A percentile compares a stretch with the other conserved stretches of the same genome.
phyloP scores from a whole-genome alignment of 2,888 invertebrate genomes.

The Hyppa rectilinea region DNA sequence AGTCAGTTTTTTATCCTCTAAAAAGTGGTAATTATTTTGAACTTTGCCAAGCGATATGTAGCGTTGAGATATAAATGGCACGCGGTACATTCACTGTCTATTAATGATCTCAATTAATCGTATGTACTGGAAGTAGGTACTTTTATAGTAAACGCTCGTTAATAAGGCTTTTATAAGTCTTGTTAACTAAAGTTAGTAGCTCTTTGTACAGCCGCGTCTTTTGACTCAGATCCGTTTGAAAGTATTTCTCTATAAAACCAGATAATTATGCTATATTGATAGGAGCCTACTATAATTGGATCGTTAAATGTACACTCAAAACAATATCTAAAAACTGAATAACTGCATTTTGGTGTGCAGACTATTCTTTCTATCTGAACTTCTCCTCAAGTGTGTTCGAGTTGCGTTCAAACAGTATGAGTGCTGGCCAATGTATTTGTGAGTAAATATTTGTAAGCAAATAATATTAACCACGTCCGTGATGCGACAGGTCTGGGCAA shows the following conservation, averaged over 20 bases:
- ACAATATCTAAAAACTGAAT: neutral
- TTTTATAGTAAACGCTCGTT: neutral
- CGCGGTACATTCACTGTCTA: neutral
- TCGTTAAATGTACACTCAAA: neutral
- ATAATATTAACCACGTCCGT: conserved; percentile 10
- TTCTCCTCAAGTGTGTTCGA: neutral
- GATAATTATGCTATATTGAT: neutral
- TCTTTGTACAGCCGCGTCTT: neutral
- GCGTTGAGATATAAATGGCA: neutral
- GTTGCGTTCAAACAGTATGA: conserved; percentile 5
- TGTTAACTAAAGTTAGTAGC: too few relatives aligned
- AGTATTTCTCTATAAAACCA: neutral
- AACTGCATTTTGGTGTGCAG: neutral
- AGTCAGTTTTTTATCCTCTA: too few relatives aligned
- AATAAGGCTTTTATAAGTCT: too few relatives aligned
- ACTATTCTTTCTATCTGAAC: neutral
- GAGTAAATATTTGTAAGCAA: conserved; percentile 31
- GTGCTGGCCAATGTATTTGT: conserved; percentile 24
- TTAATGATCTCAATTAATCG: neutral
- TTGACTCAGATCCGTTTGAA: neutral
- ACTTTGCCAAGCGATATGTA: neutral
- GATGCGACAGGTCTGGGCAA: neutral
- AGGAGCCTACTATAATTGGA: too few relatives aligned
- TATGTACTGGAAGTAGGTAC: neutral
- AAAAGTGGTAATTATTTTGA: neutral